phyloP scores from a whole-genome alignment of 2,888 invertebrate species.

The Gari tellinella region DNA sequence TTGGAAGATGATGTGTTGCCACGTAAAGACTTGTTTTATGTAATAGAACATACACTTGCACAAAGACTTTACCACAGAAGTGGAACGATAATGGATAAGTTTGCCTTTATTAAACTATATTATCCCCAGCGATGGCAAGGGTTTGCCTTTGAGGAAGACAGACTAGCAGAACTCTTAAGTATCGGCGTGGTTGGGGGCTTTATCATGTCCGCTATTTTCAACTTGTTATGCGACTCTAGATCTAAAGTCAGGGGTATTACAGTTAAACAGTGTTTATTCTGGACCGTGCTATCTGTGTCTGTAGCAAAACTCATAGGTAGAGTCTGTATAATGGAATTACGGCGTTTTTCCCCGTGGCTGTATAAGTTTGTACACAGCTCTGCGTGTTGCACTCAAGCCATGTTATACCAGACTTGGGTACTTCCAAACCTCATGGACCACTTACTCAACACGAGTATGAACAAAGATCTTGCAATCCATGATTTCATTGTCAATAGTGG shows the following conservation, averaged over 20 bases:
- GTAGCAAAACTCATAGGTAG: not conserved
- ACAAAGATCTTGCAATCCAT: slow-evolving; percentile 12
- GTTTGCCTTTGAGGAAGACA: slow-evolving; percentile 15
- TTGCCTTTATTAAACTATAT: slow-evolving; percentile 16
- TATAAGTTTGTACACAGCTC: slow-evolving; percentile 2
- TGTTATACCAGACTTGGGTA: slow-evolving; percentile 2
- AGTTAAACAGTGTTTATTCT: too few species aligned
- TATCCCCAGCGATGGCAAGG: slow-evolving; percentile 22
- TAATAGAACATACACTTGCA: slow-evolving; percentile 2
- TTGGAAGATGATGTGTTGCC: slow-evolving; percentile 26
- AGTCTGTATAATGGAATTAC: not conserved
- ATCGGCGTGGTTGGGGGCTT: too few species aligned
- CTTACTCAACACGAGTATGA: slow-evolving; percentile 13
- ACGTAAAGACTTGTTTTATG: not conserved
- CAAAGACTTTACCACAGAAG: not conserved
- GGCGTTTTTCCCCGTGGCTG: slow-evolving; percentile 7
- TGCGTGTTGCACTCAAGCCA: slow-evolving; percentile 16
- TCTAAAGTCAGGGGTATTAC: too few species aligned
- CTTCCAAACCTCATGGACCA: slow-evolving; percentile 5
- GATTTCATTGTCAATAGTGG: not conserved
- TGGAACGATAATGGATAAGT: not conserved
- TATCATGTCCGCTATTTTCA: too few species aligned
- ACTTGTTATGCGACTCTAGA: too few species aligned
- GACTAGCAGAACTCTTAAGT: not conserved
- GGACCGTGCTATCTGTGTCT: too few species aligned